A percentile compares a stretch with the other conserved stretches of the same genome.
These are phyloP conservation scores for Dendrocincla tyrannina DNA, from an alignment of 2,797 vertebrate species.

Conservation along the genomic window DNA sequence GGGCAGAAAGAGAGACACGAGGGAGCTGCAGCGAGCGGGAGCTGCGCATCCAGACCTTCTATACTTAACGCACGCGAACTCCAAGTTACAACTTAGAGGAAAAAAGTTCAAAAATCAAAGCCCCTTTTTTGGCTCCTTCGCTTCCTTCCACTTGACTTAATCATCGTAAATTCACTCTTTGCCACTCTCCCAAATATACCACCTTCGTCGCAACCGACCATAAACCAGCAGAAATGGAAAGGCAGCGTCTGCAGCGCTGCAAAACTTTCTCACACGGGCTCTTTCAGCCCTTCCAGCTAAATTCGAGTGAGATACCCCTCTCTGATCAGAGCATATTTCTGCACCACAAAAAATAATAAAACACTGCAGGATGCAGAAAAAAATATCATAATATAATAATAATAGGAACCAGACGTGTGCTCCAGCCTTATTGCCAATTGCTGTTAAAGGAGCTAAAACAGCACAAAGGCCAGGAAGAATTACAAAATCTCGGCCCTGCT, in stretches of 20 bases:
- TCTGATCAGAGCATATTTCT: constrained; percentile 48
- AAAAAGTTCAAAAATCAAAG: background rate
- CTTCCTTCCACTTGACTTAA: constrained; percentile 39
- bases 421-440: constrained; percentile 41
- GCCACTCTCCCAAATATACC: background rate
- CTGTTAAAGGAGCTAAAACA: constrained; percentile 50
- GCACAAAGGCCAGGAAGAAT: constrained; percentile 53
- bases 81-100: background rate
- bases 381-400: constrained; percentile 54
- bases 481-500: constrained; percentile 26
- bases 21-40: background rate
- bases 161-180: constrained; percentile 34
- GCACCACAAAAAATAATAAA: constrained; percentile 61
- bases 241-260: background rate
- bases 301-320: constrained; percentile 14
- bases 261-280: constrained; percentile 12
- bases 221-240: background rate
- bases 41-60: background rate
- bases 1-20: background rate
- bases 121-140: background rate
- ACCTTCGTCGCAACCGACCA: background rate
- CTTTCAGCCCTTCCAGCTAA: constrained; percentile 11
- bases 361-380: constrained; percentile 61
- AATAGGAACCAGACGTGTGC: constrained; percentile 71
- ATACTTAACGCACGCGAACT: background rate